Conservation (phyloP, 2,888 invertebrate species). For the Calliscelio sp. region DNA sequence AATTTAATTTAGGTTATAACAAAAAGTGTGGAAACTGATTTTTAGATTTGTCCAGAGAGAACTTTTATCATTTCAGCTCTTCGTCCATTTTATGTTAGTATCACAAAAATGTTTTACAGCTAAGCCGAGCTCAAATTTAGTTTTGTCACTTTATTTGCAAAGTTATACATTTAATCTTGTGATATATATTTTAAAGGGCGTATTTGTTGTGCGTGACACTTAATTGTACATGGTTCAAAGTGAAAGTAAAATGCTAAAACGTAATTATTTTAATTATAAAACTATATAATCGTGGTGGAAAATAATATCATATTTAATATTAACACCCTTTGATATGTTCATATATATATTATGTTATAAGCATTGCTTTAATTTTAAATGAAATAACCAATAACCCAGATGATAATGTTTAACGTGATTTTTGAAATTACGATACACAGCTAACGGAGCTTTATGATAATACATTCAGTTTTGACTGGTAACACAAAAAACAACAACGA, state of each 20-base stretch:
- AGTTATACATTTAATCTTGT: slow-evolving; percentile 1
- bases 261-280: no score
- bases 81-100: slow-evolving; percentile 27
- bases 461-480: neutral
- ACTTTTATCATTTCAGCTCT: slow-evolving; percentile 34
- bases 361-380: no score
- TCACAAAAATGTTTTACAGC: slow-evolving; percentile 22
- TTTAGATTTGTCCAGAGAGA: slow-evolving; percentile 31
- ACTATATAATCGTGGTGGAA: no score
- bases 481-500: slow-evolving; percentile 2
- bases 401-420: no score
- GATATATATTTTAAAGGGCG: neutral
- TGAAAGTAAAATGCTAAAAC: no score
- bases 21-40: slow-evolving; percentile 28
- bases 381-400: no score
- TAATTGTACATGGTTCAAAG: neutral
- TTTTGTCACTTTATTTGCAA: slow-evolving; percentile 18
- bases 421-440: slow-evolving; percentile 8
- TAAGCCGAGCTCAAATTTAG: neutral
- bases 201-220: neutral
- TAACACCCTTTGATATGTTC: no score
- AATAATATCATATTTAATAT: no score
- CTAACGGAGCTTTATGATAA: slow-evolving; percentile 25
- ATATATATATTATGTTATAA: no score
- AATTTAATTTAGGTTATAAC: slow-evolving; percentile 36